Base-by-base conservation (phyloP, 2,797 vertebrate species). In the Syndactyla subalaris region DNA sequence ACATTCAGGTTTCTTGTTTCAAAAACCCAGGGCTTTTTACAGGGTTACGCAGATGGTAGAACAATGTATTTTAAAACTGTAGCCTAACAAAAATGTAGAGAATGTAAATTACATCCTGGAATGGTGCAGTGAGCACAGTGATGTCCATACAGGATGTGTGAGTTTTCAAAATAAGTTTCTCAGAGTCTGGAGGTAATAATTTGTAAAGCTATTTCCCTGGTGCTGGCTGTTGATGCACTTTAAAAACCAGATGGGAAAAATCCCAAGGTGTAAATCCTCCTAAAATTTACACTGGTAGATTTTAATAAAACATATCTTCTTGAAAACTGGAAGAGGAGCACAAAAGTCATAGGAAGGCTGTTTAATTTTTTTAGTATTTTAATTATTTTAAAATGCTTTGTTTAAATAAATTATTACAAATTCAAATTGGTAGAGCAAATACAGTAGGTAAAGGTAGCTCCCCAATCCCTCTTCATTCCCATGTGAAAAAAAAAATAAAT, bases 91-190 rank as follows among this genome's bases (percentile, higher is more conserved):
- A 94, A 97, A 97, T 95, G 78, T 67, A 88, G 93, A 86, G 95
- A 97, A 96, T 97, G 93, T 93, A 96, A 95, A 97, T 96, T 93
- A 84, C 95, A 93, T 94, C 93, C 88, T 96, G 95, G 81, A 92
- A 92, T 41, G 93, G 75, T 94, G 93, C 86, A 96, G 58, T 88
- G 94, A 95, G 87, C 82, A 84, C 90, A 94, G 89, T 75, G 90
- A 97, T 92, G 90, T 90, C 86, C 51, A 0, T 74, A 87, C 82
- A 95, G 88, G 86, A 97, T 95, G 93, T 93, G 89, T 84, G 70
- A 95, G 81, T 72, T 96, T 93, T 88, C 73, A 90, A 92, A 96
- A 92, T 72, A 93, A 89, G 84, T 82, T 93, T 89, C 92, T 85
- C 85, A 94, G 73, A 97, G 88, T 88, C 96, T 97, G 96, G 93